Evolutionary conservation across 2,113 vertebrate species (phyloP), one percentile per base, ranked within the genome.

Genomic region (Rhinopomastus cyanomelas): DNA sequence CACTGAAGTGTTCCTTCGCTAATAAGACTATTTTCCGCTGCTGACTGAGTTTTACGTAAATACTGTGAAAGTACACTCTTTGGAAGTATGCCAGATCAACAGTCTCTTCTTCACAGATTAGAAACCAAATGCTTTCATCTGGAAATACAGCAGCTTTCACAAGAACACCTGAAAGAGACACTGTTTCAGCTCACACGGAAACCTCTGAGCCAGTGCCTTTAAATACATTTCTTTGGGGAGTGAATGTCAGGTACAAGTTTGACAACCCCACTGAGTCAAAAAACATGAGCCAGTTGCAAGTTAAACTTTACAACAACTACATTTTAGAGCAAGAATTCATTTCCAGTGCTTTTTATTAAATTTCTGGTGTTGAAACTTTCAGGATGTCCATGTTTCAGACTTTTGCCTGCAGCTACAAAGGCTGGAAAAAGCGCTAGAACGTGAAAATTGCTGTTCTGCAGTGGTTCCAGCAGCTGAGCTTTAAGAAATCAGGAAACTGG

Each of bases 321-420:
- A 39, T 87, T 89, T 77, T 56, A 87, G 55, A 69, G 52, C 34
- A 87, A 17, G 46, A 61, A 78, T 83, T 77, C 42, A 85, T 75
- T 87, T 85, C 32, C 44, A 73, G 14, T 72, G 16, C 5, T 75
- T 88, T 94, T 86, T 32, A 74, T 71, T 93, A 84, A 11, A 65
- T 89, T 90, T 91, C 16, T 85, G 36, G 23, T 81, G 39, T 89
- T 83, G 68, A 92, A 92, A 89, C 7, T 75, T 34, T 75, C 59
- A 65, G 61, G 49, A 6, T 71, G 22, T 75, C 46, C 12, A 2
- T 81, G 64, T 91, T 88, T 72, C 66, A 73, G 78, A 46, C 5
- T 44, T 79, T 42, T 81, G 65, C 61, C 76, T 92, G 27, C 88
- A 86, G 80, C 73, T 53, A 78, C 36, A 29, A 74, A 64, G 68